Base-by-base conservation (phyloP, 2,797 vertebrate genomes). In the Siniperca undulata region DNA sequence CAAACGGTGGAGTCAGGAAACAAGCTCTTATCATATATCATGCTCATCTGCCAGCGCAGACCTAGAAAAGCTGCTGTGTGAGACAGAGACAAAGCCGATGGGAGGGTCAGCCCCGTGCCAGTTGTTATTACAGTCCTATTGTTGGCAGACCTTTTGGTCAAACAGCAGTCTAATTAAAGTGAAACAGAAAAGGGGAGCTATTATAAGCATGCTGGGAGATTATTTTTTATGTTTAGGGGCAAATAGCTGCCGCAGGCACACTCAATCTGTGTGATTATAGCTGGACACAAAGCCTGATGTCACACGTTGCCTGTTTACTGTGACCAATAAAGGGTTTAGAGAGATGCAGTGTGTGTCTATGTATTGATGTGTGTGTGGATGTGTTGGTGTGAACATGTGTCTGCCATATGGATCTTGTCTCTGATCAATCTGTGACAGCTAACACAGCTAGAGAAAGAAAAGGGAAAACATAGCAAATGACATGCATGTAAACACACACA, bases 111-210 rank as follows among this genome's bases (percentile, higher is more conserved):
- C 77, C 75, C 27, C n/a, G 30, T 83, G 86, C 82, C 85, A 56
- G 53, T 84, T 84, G 76, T 90, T 89, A 86, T 91, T 91, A 88
- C 77, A 73, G 68, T 82, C 75, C 72, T 74, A 78, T 89, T 92
- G 88, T 93, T 62, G 75, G 68, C 34, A 8, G 71, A 80, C 74
- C 67, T 74, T 84, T 77, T 84, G 79, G 78, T 87, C 86, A 88
- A 90, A 90, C 83, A 85, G 85, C 52, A 80, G 66, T 73, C 74
- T 88, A 91, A 92, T 93, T 91, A 88, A 90, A 89, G 83, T 83
- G 83, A 84, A 87, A 90, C 40, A 59, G 62, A 89, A 91, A 82
- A 85, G 69, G 27, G 62, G 70, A 70, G 80, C 76, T 62, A 62
- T 80, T 86, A 80, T 85, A 38, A 85, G 84, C 76, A 69, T 27